A percentile compares a stretch with the other conserved stretches of the same genome.
These are phyloP conservation scores for Chloroceryle amazona DNA, from an alignment of 2,797 vertebrate genomes.

Conservation along the genomic window DNA sequence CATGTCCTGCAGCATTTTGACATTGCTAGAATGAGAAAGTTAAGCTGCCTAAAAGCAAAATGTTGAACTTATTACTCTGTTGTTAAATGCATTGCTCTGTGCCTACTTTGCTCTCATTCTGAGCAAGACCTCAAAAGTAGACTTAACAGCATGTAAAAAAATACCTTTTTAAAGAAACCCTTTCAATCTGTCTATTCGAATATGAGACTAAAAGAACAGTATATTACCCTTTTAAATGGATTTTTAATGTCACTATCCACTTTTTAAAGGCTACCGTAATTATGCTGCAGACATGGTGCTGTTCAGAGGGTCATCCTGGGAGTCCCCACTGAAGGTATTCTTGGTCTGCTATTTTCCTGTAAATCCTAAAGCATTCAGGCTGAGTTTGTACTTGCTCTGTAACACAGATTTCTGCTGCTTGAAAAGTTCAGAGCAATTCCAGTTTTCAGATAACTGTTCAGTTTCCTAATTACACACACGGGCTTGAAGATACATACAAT, in stretches of 20 bases:
- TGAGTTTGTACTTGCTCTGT: not conserved
- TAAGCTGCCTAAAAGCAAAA: not conserved
- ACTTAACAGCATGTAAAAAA: not conserved
- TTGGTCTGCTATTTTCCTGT: not conserved
- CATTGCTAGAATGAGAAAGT: constrained; percentile 9
- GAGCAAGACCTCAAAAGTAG: not conserved
- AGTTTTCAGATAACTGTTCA: not conserved
- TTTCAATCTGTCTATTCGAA: not conserved
- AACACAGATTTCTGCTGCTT: not conserved
- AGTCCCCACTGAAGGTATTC: not conserved
- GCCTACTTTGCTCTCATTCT: not conserved
- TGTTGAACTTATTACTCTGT: not conserved
- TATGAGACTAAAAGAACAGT: not conserved
- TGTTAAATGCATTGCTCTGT: not conserved
- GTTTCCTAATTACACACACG: not conserved
- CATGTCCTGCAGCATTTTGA: not conserved
- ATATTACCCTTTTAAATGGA: not conserved
- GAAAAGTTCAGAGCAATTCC: not conserved
- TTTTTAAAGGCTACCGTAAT: not conserved
- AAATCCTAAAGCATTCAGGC: not conserved
- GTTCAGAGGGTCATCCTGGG: not conserved
- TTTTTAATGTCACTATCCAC: not conserved
- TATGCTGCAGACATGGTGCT: not conserved
- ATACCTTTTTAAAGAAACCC: not conserved
- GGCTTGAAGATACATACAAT: not conserved